Evolutionary conservation across 2,888 invertebrate genomes (phyloP).

Genomic region (Sesia apiformis): DNA sequence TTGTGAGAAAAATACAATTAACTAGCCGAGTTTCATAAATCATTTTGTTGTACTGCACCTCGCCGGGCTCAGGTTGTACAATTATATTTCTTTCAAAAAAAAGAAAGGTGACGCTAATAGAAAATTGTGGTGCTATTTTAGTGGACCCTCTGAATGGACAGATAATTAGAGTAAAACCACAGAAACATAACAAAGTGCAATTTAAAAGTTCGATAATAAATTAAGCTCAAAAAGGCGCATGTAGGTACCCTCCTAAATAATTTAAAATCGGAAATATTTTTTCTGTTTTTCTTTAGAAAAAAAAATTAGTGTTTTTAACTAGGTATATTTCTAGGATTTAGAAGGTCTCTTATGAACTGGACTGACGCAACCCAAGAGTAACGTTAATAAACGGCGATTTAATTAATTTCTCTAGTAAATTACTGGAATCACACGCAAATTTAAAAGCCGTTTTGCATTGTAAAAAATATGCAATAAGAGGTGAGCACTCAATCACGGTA

Average conservation of each 20-base stretch:
- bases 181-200: constrained; percentile 1
- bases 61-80: constrained; percentile 60
- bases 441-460: constrained; percentile 40
- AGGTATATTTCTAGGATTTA: too few species aligned
- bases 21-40: constrained; percentile 60
- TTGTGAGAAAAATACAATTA: constrained; percentile 70
- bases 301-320: too few species aligned
- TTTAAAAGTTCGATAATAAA: too few species aligned
- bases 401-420: too few species aligned
- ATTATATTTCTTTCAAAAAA: constrained; percentile 49
- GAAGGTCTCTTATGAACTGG: too few species aligned
- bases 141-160: constrained; percentile 24
- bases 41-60: constrained; percentile 50
- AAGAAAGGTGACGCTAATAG: constrained; percentile 45
- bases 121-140: constrained; percentile 36
- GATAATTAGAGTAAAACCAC: constrained; percentile 44
- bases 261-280: too few species aligned
- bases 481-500: constrained; percentile 58
- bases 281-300: too few species aligned
- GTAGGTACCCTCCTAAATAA: too few species aligned
- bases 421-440: constrained; percentile 14
- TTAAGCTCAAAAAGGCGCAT: too few species aligned
- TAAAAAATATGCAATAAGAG: constrained; percentile 34
- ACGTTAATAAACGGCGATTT: too few species aligned
- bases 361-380: too few species aligned